Evolutionary conservation across 2,888 invertebrate genomes (phyloP), one percentile per base, ranked within the genome.

Genomic region (Parochlus steinenii): DNA sequence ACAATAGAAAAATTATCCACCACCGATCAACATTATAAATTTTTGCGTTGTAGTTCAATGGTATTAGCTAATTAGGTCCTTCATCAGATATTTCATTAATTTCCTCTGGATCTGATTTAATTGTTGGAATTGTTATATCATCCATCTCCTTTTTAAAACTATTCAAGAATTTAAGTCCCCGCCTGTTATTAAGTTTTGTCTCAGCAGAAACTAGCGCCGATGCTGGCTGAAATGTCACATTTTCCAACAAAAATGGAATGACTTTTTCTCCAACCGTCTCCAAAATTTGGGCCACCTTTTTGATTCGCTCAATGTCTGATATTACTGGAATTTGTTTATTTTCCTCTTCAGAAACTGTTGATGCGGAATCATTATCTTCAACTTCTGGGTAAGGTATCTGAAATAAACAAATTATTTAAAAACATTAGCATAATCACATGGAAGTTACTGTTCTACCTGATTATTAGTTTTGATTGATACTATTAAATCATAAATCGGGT

Each of bases 271-370:
- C 35, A 3, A 35, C 35, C 12, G 6, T 19, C 14, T 14, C 35
- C 5, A 35, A n/a, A 15, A 35, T 35, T 22, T 35, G 29, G 4
- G 17, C 12, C 3, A 35, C n/a, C 22, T 26, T 35, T 29, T 29
- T 35, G 3, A 35, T 29, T 29, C 35, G 29, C 16, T 35, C 35
- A 19, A 35, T 35, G 35, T 35, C 35, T 2, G 35, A 35, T 2
- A 35, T 35, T 3, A 35, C 23, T 10, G 35, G 35, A 20, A 35
- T 35, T 29, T 28, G 28, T n/a, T n/a, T n/a, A n/a, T n/a, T n/a
- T n/a, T n/a, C n/a, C n/a, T n/a, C n/a, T n/a, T n/a, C n/a, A n/a
- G n/a, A n/a, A n/a, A n/a, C n/a, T n/a, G n/a, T n/a, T n/a, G n/a
- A n/a, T n/a, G n/a, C n/a, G n/a, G n/a, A n/a, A n/a, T n/a, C n/a